Evolutionary conservation across 2,888 invertebrate species (phyloP).

Genomic region (Eupithecia inturbata): DNA sequence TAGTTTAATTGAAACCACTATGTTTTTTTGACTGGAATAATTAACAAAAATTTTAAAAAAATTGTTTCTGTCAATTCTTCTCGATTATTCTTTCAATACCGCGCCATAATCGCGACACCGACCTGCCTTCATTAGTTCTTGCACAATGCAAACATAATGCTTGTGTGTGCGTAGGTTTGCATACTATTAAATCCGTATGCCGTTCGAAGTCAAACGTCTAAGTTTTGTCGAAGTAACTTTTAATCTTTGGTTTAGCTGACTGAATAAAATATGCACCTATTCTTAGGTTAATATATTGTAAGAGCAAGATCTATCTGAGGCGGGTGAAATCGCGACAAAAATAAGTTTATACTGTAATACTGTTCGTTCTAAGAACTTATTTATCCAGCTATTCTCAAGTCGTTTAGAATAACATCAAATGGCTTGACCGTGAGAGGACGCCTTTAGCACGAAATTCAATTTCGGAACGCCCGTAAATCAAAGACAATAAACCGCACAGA

Average conservation of each 20-base stretch:
- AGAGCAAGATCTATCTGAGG: background rate
- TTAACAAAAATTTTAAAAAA: background rate
- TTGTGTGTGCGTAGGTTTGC: conserved; percentile 11
- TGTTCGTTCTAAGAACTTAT: background rate
- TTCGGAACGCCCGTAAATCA: conserved; percentile 32
- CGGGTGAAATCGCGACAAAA: background rate
- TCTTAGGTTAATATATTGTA: background rate
- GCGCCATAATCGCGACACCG: conserved; percentile 29
- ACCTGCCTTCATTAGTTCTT: conserved; percentile 32
- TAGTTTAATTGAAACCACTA: background rate
- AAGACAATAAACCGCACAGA: conserved; percentile 31
- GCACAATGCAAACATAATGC: conserved; percentile 35
- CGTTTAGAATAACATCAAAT: conserved; percentile 10
- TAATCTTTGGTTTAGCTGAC: background rate
- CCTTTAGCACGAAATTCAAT: conserved; percentile 28
- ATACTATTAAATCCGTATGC: conserved; percentile 2
- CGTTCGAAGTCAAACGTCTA: background rate
- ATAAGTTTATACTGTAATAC: background rate
- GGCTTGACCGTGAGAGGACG: conserved; percentile 12
- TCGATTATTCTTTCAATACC: conserved; percentile 27
- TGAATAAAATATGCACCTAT: background rate
- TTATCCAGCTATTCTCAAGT: background rate
- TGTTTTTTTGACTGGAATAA: background rate
- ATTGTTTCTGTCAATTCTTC: conserved; percentile 19
- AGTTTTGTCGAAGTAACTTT: background rate